Evolutionary conservation across 2,113 vertebrate genomes (phyloP).

Genomic region (Laticauda laticaudata): DNA sequence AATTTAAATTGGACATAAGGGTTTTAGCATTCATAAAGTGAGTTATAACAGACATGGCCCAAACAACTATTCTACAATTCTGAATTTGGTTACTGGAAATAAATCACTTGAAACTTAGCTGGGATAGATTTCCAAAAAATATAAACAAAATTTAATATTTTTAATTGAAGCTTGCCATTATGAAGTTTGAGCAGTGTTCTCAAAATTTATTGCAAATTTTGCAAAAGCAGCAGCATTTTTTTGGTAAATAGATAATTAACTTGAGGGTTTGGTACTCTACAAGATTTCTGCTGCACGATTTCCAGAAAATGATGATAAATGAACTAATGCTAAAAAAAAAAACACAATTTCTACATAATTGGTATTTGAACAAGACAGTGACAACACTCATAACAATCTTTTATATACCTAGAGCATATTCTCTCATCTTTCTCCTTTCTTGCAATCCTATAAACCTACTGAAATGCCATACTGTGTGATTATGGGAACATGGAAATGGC

Average conservation of each 20-base stretch:
- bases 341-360: not conserved
- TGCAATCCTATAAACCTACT: too few relatives aligned
- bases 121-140: not conserved
- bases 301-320: not conserved
- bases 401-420: not conserved
- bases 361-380: slow-evolving; percentile 6
- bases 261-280: not conserved
- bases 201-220: not conserved
- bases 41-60: not conserved
- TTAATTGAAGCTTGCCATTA: not conserved
- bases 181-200: not conserved
- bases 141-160: not conserved
- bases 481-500: not conserved
- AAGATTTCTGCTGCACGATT: not conserved
- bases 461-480: not conserved
- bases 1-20: not conserved
- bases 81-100: too few relatives aligned
- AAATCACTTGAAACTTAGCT: not conserved
- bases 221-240: not conserved
- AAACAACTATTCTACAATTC: not conserved
- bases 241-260: not conserved
- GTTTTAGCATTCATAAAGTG: not conserved
- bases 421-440: not conserved
- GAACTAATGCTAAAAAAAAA: slow-evolving; percentile 13
- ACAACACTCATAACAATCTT: not conserved